Evolutionary conservation across 2,888 invertebrate species (phyloP).

Genomic region (Leptinotarsa rubiginosa): DNA sequence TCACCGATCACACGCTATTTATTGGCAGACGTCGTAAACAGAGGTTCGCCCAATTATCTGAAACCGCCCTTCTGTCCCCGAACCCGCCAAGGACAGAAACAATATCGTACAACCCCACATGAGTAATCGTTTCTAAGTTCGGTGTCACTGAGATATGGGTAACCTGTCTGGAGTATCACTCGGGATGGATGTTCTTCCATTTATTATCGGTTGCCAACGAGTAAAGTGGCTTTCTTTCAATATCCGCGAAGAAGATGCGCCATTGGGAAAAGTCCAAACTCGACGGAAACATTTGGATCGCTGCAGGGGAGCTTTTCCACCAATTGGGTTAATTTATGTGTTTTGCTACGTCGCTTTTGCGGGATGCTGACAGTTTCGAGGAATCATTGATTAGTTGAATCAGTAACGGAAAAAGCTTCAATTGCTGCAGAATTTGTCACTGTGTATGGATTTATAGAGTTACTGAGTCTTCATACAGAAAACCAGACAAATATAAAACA

Average conservation of each 20-base stretch:
- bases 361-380: not conserved
- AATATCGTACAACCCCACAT: conserved; percentile 28
- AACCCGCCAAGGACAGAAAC: not conserved
- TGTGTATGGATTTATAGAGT: too few species aligned
- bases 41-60: conserved; percentile 1
- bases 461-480: too few species aligned
- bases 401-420: too few species aligned
- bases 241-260: conserved; percentile 37
- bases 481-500: too few species aligned
- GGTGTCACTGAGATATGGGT: conserved; percentile 51
- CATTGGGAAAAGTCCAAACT: conserved; percentile 36
- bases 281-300: conserved; percentile 32
- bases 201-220: conserved; percentile 37
- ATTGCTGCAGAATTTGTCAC: too few species aligned
- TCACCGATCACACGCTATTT: not conserved
- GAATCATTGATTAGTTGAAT: not conserved
- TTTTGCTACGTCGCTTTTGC: not conserved
- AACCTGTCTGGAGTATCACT: conserved; percentile 56
- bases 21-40: not conserved
- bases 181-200: conserved; percentile 47
- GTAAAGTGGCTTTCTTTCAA: conserved; percentile 44
- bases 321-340: conserved; percentile 11
- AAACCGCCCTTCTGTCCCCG: not conserved
- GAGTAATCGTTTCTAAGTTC: conserved; percentile 47
- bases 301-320: conserved; percentile 22